Evolutionary conservation across 2,113 vertebrate species (phyloP).

Genomic region (Ageneiosus marmoratus): DNA sequence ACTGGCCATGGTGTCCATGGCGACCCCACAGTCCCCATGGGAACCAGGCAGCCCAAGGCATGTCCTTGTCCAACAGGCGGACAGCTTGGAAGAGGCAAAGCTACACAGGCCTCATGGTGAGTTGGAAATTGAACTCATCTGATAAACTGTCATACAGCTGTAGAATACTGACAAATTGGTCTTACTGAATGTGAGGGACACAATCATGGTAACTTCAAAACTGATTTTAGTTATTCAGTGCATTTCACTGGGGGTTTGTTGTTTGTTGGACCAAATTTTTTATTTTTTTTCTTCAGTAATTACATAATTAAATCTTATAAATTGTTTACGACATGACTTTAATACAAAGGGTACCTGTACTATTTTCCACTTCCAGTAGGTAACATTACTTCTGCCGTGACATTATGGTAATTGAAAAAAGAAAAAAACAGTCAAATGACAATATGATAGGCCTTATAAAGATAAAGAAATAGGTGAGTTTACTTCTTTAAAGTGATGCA

Average conservation of each 20-base stretch:
- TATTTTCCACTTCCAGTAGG: too few relatives aligned
- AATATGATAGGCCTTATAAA: neutral
- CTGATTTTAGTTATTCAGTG: neutral
- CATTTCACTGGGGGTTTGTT: neutral
- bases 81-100: constrained; percentile 19
- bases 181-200: neutral
- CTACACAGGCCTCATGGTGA: constrained; percentile 13
- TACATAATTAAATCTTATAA: neutral
- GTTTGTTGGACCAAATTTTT: neutral
- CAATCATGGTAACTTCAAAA: neutral
- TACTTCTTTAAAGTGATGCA: neutral
- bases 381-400: neutral
- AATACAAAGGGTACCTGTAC: neutral
- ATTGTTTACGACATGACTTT: neutral
- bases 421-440: neutral
- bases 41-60: constrained; percentile 46
- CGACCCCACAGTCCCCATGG: constrained; percentile 64
- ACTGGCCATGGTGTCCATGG: constrained; percentile 60
- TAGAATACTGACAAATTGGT: neutral
- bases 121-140: constrained; percentile 1
- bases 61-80: constrained; percentile 15
- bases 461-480: neutral
- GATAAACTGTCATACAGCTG: neutral
- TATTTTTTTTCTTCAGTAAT: neutral
- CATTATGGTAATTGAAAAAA: neutral